phyloP scores from a whole-genome alignment of 2,888 invertebrate species.

The Biston betularia region DNA sequence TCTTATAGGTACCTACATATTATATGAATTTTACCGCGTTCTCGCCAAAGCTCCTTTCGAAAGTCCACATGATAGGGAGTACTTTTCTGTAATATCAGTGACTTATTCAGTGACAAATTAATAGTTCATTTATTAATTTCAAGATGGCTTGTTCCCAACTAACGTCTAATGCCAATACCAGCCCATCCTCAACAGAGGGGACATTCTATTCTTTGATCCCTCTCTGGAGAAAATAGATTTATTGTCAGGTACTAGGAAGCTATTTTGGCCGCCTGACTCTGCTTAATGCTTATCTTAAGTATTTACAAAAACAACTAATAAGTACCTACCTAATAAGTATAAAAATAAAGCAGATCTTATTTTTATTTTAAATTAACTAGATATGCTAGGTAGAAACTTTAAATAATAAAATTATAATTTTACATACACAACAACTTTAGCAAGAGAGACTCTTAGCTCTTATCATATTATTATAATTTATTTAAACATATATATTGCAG shows the following conservation, averaged over 20 bases:
- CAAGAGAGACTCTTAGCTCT: constrained; percentile 8
- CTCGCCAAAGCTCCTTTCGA: no score
- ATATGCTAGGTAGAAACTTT: constrained; percentile 12
- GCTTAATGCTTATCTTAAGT: constrained; percentile 45
- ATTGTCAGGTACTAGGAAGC: constrained; percentile 86
- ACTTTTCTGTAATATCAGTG: no score
- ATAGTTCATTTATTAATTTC: neutral
- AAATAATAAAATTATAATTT: constrained; percentile 21
- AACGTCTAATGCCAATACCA: constrained; percentile 58
- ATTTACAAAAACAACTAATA: constrained; percentile 38
- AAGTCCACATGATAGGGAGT: no score
- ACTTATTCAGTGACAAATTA: no score
- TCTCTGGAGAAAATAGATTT: constrained; percentile 71
- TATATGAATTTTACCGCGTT: no score
- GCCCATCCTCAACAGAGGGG: constrained; percentile 71
- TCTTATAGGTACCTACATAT: no score
- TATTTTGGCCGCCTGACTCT: constrained; percentile 79
- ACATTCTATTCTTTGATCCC: constrained; percentile 48
- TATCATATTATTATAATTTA: constrained; percentile 3
- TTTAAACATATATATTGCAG: neutral
- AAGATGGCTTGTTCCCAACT: constrained; percentile 75
- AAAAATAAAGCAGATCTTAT: constrained; percentile 29
- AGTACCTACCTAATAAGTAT: no score
- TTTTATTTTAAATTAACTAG: constrained; percentile 2
- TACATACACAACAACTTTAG: constrained; percentile 19